Evolutionary conservation across 1,140 invertebrate species (phyloP).

Genomic region (Drosophila teissieri): DNA sequence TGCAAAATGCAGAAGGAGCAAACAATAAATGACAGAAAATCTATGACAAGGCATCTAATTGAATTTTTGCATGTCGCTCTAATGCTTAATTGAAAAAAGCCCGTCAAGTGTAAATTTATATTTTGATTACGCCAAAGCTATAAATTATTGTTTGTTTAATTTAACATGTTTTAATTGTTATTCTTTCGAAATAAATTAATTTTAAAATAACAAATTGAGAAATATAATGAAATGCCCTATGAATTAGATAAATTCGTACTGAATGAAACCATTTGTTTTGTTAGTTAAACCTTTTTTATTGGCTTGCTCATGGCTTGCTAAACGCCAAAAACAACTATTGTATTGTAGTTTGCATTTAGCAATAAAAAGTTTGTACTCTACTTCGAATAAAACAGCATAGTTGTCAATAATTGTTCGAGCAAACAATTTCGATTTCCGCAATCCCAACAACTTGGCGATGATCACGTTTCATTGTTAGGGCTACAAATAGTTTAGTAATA

Average conservation of each 20-base stretch:
- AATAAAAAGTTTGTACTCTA: neutral
- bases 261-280: neutral
- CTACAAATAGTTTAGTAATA: constrained; percentile 43
- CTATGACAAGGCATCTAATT: constrained; percentile 36
- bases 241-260: neutral
- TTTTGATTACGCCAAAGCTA: neutral
- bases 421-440: constrained; percentile 27
- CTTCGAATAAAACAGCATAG: neutral
- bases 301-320: neutral
- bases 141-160: neutral
- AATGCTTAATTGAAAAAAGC: constrained; percentile 25
- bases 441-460: constrained; percentile 22
- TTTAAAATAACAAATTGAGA: constrained; percentile 1
- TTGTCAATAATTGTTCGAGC: constrained; percentile 26
- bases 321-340: neutral
- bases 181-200: neutral
- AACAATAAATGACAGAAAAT: constrained; percentile 36
- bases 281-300: neutral
- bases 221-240: constrained; percentile 1
- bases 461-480: constrained; percentile 19
- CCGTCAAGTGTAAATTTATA: constrained; percentile 8
- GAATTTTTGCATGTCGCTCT: constrained; percentile 11
- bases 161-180: neutral
- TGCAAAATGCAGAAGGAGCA: constrained; percentile 19
- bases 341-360: neutral